Evolutionary conservation across 2,888 invertebrate genomes (phyloP), one percentile per base, ranked within the genome.

Genomic region (Cremastobaeus sp.): DNA sequence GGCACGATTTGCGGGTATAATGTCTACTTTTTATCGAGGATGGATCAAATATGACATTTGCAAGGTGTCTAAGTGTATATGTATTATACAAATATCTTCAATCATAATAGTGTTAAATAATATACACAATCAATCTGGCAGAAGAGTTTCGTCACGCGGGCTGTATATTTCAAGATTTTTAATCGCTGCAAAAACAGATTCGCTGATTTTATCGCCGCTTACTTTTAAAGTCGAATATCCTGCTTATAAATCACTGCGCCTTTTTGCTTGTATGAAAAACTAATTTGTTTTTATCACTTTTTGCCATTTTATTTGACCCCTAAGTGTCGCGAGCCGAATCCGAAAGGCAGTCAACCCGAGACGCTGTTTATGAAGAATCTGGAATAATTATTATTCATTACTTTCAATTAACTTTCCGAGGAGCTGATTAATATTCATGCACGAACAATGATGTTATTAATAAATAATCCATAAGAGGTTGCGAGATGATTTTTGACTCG

Each of bases 41-140:
- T 35, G 37, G 47, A 69, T 59, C 54, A 59, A 69, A 69, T 60
- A 54, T 60, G 68, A 69, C 68, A 69, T 69, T 69, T 60, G 68
- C 59, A 32, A 52, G 45, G 52, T 50, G 45, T 37, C 57, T 65
- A 45, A 57, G 55, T 34, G 48, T 14, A 35, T 18, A 34, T 43
- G 68, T 34, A 69, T 69, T 45, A 69, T 60, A 69, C 59, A 47
- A 69, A 69, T 20, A 35, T n/a, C 20, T 21, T 54, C 35, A 69
- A 69, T 60, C 45, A 60, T 50, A 59, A 59, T 52, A 68, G 59
- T 20, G 43, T 18, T 1, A 21, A 59, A 45, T 66, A 66, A 66
- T 43, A 43, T 66, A 50, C 35, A 66, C 57, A 57, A 66, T 66
- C 66, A 66, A 66, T 66, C 66, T 57, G 50, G 14, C 41, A 20